These are phyloP conservation scores for Notarius lentiginosus DNA, from an alignment of 2,113 vertebrate genomes.

Conservation along the genomic window DNA sequence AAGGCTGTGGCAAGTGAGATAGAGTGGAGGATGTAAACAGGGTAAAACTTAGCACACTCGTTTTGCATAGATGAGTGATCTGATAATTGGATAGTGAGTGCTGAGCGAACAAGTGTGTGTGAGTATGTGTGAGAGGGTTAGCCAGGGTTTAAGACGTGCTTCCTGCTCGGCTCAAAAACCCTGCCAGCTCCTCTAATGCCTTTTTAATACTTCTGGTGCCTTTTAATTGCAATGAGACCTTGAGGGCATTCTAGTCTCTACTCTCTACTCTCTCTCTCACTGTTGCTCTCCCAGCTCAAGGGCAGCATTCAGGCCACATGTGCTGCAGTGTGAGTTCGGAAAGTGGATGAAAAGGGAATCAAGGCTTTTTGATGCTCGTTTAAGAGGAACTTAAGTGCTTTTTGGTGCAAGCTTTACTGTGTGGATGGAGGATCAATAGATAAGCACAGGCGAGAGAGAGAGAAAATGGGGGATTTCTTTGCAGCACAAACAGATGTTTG, in stretches of 20 bases:
- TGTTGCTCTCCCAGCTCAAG: conserved; percentile 25
- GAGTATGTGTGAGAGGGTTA: conserved; percentile 53
- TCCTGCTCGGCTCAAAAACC: conserved; percentile 55
- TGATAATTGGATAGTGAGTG: conserved; percentile 68
- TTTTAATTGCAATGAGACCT: conserved; percentile 72
- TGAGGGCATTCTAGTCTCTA: conserved; percentile 52
- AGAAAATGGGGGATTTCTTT: not conserved
- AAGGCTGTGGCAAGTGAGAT: not conserved
- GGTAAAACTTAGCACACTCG: conserved; percentile 37
- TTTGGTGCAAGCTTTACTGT: conserved; percentile 15
- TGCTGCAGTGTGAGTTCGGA: conserved; percentile 30
- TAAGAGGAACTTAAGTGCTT: conserved; percentile 44
- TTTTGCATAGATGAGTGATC: conserved; percentile 67
- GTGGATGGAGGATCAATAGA: conserved; percentile 35
- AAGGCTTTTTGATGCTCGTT: conserved; percentile 54
- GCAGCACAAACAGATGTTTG: not conserved
- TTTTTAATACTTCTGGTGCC: conserved; percentile 67
- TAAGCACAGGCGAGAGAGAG: conserved; percentile 10
- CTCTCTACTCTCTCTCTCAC: conserved; percentile 13
- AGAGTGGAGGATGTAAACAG: not conserved
- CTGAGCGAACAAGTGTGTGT: conserved; percentile 61
- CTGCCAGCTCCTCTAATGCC: conserved; percentile 67
- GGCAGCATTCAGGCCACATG: conserved; percentile 23
- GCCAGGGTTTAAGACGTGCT: conserved; percentile 40
- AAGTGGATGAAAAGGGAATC: conserved; percentile 60